Evolutionary conservation across 92 coral and sea anemone genomes (phyloP).

Genomic region (Porites evermanni): DNA sequence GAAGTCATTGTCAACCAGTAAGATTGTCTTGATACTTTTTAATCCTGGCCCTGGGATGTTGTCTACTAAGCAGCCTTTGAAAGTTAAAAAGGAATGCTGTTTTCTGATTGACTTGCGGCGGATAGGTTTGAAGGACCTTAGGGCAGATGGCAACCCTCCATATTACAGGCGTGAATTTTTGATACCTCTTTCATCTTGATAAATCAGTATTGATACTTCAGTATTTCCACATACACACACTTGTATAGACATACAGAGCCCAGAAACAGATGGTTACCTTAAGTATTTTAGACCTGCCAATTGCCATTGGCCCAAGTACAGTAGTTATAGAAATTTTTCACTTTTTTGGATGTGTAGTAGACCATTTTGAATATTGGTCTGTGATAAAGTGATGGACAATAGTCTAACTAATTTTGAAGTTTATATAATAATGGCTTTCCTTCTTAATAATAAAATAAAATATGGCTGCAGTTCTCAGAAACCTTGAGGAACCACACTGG

Average conservation of each 20-base stretch:
- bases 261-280: background rate
- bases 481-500: background rate
- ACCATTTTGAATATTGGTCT: background rate
- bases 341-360: background rate
- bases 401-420: background rate
- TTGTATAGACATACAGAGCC: background rate
- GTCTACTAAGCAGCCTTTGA: constrained; percentile 22
- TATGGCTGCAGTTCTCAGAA: background rate
- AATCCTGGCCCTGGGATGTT: constrained; percentile 31
- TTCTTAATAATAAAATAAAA: background rate
- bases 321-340: background rate
- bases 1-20: constrained; percentile 9
- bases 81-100: constrained; percentile 17
- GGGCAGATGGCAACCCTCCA: constrained; percentile 34
- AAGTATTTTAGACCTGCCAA: background rate
- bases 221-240: background rate
- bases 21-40: background rate
- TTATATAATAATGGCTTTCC: background rate
- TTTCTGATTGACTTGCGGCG: constrained; percentile 7
- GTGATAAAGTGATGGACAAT: background rate
- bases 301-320: background rate
- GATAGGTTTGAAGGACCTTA: constrained; percentile 23
- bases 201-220: background rate
- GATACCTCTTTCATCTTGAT: background rate
- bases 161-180: constrained; percentile 4